These are phyloP conservation scores for Punctoribates punctum DNA, from an alignment of 2,888 invertebrate genomes.

Conservation along the genomic window DNA sequence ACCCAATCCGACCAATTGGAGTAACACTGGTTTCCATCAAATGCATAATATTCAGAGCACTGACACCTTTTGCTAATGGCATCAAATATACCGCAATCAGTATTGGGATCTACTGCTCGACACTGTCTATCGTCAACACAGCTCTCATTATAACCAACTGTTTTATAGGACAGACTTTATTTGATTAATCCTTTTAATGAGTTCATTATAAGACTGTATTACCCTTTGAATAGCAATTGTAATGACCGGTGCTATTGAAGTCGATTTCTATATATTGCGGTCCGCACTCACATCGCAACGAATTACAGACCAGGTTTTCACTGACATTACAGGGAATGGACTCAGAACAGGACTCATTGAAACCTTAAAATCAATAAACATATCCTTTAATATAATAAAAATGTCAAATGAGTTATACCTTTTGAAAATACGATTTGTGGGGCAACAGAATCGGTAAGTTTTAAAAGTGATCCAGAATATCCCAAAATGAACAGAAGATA, in stretches of 20 bases:
- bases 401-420: neutral
- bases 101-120: neutral
- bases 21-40: conserved; percentile 17
- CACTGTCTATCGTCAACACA: conserved; percentile 26
- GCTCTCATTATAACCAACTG: conserved; percentile 28
- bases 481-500: no score
- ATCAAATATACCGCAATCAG: conserved; percentile 11
- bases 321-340: neutral
- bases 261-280: neutral
- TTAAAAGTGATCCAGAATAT: no score
- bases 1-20: conserved; percentile 5
- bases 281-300: neutral
- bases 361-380: neutral
- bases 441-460: no score
- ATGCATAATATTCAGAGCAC: conserved; percentile 9
- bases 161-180: conserved; percentile 3
- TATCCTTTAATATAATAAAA: neutral
- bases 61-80: conserved; percentile 7
- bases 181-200: conserved; percentile 8
- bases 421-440: neutral
- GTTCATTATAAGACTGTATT: neutral
- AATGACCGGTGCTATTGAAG: neutral
- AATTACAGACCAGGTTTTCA: conserved; percentile 8
- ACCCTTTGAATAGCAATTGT: conserved; percentile 21
- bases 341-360: neutral